Conservation (phyloP, 1,140 invertebrate species). For the Trypoxylus dichotomus region DNA sequence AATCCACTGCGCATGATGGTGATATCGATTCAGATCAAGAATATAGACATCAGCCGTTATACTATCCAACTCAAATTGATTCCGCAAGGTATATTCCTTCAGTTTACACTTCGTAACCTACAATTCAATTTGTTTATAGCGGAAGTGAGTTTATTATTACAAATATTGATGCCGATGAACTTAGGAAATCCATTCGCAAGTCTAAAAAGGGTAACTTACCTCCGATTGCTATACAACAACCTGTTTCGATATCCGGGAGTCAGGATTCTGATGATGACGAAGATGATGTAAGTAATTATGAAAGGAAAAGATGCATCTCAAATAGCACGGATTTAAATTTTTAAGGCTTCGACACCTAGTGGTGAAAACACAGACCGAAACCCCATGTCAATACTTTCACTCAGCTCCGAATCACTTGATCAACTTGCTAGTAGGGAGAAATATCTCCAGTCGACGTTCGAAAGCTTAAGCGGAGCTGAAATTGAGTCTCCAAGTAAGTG, state of each 20-base stretch:
- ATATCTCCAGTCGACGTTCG: constrained; percentile 77
- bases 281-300: constrained; percentile 58
- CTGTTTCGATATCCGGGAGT: constrained; percentile 66
- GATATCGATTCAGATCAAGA: constrained; percentile 80
- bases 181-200: constrained; percentile 75
- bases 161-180: constrained; percentile 82
- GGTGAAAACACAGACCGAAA: constrained; percentile 71
- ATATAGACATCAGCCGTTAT: constrained; percentile 55
- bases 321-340: neutral
- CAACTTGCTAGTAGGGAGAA: constrained; percentile 68
- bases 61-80: constrained; percentile 57
- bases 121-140: constrained; percentile 37
- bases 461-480: constrained; percentile 71
- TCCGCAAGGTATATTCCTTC: constrained; percentile 45
- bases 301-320: no score
- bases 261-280: constrained; percentile 80
- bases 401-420: constrained; percentile 77
- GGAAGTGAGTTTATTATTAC: constrained; percentile 82
- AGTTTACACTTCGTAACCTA: constrained; percentile 15
- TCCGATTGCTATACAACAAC: constrained; percentile 53
- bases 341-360: constrained; percentile 69
- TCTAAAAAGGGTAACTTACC: constrained; percentile 49
- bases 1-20: constrained; percentile 81
- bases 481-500: constrained; percentile 50
- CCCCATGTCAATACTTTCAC: constrained; percentile 63